These are phyloP conservation scores for Motacilla tschutschensis DNA, from an alignment of 2,113 vertebrate genomes.

Conservation along the genomic window DNA sequence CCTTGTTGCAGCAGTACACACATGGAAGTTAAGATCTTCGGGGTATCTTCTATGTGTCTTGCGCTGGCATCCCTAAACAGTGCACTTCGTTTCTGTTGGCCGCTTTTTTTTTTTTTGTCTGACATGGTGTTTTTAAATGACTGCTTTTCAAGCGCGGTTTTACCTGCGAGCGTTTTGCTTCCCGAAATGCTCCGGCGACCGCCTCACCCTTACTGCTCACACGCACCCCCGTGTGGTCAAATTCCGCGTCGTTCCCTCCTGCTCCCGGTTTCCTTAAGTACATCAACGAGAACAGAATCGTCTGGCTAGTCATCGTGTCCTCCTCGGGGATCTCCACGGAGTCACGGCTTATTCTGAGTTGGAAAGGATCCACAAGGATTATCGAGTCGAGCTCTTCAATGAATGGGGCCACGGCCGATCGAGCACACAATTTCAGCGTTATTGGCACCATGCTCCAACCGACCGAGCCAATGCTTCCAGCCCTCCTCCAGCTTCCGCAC, in stretches of 20 bases:
- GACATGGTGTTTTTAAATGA: neutral
- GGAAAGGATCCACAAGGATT: neutral
- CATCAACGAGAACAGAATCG: accelerated
- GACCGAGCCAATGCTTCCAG: neutral
- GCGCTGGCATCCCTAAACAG: neutral
- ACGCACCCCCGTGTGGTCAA: neutral
- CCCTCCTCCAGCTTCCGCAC: neutral
- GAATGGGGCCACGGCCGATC: neutral
- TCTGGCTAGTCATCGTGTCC: too few species aligned
- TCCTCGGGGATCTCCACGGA: neutral
- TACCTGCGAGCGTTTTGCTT: accelerated
- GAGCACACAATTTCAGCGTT: neutral
- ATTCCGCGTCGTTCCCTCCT: accelerated
- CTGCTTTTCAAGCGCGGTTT: neutral
- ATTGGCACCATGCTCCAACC: neutral
- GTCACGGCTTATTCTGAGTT: neutral
- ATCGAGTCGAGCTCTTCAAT: neutral
- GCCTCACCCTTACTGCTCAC: neutral
- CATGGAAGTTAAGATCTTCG: neutral
- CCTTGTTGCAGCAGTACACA: neutral
- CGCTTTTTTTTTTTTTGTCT: neutral
- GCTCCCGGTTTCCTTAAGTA: accelerated
- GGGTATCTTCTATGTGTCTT: neutral
- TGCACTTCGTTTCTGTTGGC: neutral
- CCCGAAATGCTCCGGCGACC: accelerated